Percentiles rank a stretch among this genome's conserved stretches.
phyloP scores from a whole-genome alignment of 2,888 invertebrate species.

The Smittia sp. region DNA sequence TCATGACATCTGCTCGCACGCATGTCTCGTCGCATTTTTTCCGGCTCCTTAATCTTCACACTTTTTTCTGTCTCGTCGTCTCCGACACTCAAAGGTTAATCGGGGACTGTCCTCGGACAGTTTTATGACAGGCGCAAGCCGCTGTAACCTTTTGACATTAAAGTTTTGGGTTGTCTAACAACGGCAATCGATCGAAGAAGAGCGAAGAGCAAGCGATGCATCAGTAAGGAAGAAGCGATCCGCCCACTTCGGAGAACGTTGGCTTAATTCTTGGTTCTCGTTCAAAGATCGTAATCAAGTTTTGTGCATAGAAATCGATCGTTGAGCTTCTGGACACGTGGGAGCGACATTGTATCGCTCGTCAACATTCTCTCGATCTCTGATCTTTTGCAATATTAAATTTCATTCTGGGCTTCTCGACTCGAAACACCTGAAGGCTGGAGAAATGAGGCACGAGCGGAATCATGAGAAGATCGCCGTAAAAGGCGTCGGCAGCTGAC shows the following conservation, averaged over 20 bases:
- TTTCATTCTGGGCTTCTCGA: neutral
- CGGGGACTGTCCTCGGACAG: too few relatives aligned
- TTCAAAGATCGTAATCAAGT: conserved; percentile 18
- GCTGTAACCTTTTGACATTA: neutral
- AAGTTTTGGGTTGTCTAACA: neutral
- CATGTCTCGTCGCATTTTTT: neutral
- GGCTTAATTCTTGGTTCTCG: neutral
- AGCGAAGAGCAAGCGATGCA: neutral
- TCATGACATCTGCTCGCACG: conserved; percentile 29
- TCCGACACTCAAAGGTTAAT: too few relatives aligned
- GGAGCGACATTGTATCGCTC: neutral
- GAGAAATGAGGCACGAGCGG: too few relatives aligned
- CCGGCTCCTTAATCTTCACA: conserved; percentile 23
- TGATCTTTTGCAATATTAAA: neutral
- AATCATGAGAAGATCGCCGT: neutral
- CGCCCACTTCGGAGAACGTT: conserved; percentile 26
- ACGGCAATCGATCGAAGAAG: neutral
- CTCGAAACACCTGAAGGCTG: neutral
- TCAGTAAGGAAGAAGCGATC: neutral
- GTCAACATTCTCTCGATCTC: neutral
- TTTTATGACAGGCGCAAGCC: neutral
- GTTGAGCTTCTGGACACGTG: neutral
- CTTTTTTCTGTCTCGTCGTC: conserved; percentile 14
- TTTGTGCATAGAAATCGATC: conserved; percentile 32
- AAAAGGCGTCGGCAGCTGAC: too few relatives aligned